These are phyloP conservation scores for Trichomalopsis sarcophagae DNA, from an alignment of 1,140 invertebrate genomes.

Conservation along the genomic window DNA sequence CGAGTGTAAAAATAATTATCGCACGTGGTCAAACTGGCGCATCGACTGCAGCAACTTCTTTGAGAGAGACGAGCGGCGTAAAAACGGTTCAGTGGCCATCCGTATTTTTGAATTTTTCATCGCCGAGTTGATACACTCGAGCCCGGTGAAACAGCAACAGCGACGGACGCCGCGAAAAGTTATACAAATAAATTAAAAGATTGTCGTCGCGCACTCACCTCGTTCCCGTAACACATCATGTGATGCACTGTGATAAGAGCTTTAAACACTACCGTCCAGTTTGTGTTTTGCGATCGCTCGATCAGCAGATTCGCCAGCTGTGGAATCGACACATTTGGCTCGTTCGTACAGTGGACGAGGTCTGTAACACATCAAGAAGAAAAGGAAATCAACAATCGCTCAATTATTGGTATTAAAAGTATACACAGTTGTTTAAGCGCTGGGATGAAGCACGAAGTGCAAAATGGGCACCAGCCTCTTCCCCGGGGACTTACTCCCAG, in stretches of 20 bases:
- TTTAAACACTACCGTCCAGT: slow-evolving; percentile 99
- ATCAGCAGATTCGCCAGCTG: slow-evolving; percentile 98
- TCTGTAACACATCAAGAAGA: slow-evolving; percentile 81
- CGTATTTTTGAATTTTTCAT: neutral
- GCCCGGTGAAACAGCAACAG: neutral
- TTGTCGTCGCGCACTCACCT: slow-evolving; percentile 79
- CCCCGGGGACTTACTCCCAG: neutral
- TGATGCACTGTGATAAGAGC: slow-evolving; percentile 98
- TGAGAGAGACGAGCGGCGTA: neutral
- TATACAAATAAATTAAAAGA: too few species aligned
- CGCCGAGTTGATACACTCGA: neutral
- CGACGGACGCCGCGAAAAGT: neutral
- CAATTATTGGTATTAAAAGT: neutral
- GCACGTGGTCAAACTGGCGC: neutral
- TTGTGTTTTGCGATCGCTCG: slow-evolving; percentile 96
- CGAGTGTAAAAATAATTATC: slow-evolving; percentile 45
- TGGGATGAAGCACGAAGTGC: too few species aligned
- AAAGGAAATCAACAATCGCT: neutral
- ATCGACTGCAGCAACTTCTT: neutral
- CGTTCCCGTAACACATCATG: slow-evolving; percentile 99
- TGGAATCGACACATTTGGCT: slow-evolving; percentile 99
- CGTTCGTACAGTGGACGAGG: slow-evolving; percentile 99
- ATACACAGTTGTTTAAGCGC: too few species aligned
- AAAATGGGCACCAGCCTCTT: too few species aligned
- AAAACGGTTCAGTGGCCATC: neutral